Percentiles rank a stretch among this genome's conserved stretches.
Evolutionary conservation across 2,797 vertebrate species (phyloP).

Genomic region (Anabas testudineus): DNA sequence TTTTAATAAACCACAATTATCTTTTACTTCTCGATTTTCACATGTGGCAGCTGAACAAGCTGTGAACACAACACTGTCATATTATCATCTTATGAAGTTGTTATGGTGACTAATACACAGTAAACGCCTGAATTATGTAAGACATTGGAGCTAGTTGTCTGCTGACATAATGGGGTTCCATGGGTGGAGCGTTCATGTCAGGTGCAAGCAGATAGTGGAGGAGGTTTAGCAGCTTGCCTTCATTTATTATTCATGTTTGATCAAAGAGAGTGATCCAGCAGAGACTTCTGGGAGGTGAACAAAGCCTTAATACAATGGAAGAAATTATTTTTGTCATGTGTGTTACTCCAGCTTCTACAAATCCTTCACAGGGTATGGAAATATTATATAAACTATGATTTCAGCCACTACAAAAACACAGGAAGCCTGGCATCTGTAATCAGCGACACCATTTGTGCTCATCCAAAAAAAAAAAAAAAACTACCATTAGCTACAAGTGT

Average conservation of each 20-base stretch:
- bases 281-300: constrained; percentile 32
- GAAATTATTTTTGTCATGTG: background rate
- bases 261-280: constrained; percentile 64
- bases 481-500: background rate
- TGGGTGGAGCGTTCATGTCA: constrained; percentile 40
- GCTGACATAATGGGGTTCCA: constrained; percentile 48
- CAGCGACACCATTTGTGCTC: background rate
- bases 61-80: background rate
- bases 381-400: constrained; percentile 13
- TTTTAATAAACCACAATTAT: too few species aligned
- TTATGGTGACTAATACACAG: background rate
- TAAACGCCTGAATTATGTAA: constrained; percentile 14
- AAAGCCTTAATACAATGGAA: constrained; percentile 18
- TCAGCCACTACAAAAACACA: background rate
- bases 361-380: background rate
- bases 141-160: constrained; percentile 32
- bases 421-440: background rate
- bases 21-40: too few species aligned
- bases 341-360: background rate
- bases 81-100: background rate
- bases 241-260: constrained; percentile 73
- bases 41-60: background rate
- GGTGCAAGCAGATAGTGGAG: constrained; percentile 44
- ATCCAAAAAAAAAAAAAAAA: background rate
- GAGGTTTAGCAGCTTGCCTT: constrained; percentile 49